A percentile compares a stretch with the other conserved stretches of the same genome.
phyloP scores from a whole-genome alignment of 2,888 invertebrate species.

The Nycteola revayana region DNA sequence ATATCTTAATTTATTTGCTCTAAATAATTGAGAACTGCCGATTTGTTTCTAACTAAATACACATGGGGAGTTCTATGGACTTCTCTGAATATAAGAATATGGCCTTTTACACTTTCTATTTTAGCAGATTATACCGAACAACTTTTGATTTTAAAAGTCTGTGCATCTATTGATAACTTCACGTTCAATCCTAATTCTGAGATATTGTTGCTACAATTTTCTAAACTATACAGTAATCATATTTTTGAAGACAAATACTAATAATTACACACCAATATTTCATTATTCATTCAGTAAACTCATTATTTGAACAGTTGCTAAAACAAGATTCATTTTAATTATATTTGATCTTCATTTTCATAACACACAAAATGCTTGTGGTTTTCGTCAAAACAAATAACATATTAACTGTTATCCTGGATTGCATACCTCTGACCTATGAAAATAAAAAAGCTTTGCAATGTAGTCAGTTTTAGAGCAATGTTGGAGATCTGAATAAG shows the following conservation, averaged over 20 bases:
- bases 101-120: conserved; percentile 20
- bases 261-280: conserved; percentile 23
- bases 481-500: conserved; percentile 54
- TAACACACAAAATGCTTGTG: conserved; percentile 1
- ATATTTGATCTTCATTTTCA: too few relatives aligned
- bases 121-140: conserved; percentile 7
- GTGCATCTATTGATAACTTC: conserved; percentile 1
- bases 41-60: conserved; percentile 56
- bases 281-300: conserved; percentile 22
- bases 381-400: conserved; percentile 14
- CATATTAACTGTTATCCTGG: conserved; percentile 12
- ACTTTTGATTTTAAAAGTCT: conserved; percentile 6
- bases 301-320: conserved; percentile 11
- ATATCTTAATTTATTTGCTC: conserved; percentile 24
- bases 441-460: conserved; percentile 24
- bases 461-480: conserved; percentile 30
- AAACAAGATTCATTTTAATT: background rate
- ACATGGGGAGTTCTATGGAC: conserved; percentile 58
- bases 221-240: conserved; percentile 15
- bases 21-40: conserved; percentile 57
- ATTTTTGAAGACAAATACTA: conserved; percentile 10
- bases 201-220: conserved; percentile 5
- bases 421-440: conserved; percentile 8
- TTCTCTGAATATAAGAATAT: conserved; percentile 42
- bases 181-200: conserved; percentile 2